Evolutionary conservation across 2,113 vertebrate species (phyloP).

Genomic region (Psammodynastes pulverulentus): DNA sequence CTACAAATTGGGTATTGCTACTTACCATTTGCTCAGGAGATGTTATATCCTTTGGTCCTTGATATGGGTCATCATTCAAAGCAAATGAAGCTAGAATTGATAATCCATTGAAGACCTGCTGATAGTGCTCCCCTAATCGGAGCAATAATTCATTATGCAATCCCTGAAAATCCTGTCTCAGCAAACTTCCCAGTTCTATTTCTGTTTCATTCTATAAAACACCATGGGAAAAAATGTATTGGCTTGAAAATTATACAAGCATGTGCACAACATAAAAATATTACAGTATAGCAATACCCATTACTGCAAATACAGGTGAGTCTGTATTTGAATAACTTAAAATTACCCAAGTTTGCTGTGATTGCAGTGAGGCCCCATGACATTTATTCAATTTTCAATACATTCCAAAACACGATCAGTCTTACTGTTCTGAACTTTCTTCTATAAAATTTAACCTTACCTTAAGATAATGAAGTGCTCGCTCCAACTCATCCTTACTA

Average conservation of each 20-base stretch:
- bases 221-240: neutral
- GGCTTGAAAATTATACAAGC: neutral
- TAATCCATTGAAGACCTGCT: constrained; percentile 97
- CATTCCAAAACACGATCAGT: neutral
- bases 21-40: constrained; percentile 88
- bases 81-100: constrained; percentile 93
- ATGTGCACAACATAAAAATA: neutral
- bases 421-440: neutral
- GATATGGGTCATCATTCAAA: constrained; percentile 89
- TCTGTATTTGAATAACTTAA: neutral
- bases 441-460: constrained; percentile 60
- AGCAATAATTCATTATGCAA: constrained; percentile 94
- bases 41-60: constrained; percentile 85
- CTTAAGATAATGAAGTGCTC: constrained; percentile 93
- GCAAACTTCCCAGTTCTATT: constrained; percentile 91
- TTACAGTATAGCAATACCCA: neutral
- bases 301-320: neutral
- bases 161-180: constrained; percentile 96
- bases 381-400: neutral
- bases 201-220: constrained; percentile 88
- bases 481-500: constrained; percentile 92
- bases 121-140: constrained; percentile 92
- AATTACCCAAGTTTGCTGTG: neutral
- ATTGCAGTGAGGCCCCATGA: neutral
- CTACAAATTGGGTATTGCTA: neutral